Base-by-base conservation (phyloP, 2,797 vertebrate genomes). In the Ptychadena robeensis region DNA sequence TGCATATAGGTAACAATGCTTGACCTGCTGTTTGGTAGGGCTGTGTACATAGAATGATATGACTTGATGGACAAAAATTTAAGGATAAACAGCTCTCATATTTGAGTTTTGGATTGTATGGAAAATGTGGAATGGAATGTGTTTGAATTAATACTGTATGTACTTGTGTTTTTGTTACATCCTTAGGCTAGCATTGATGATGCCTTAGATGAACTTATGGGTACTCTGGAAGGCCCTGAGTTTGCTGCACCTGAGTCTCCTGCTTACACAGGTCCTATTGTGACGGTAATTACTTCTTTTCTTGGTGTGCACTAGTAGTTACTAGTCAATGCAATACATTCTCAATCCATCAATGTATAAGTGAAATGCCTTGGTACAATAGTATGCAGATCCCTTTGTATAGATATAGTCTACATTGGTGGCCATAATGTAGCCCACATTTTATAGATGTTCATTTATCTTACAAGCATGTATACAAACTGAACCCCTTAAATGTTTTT, bases 131-230 rank as follows among this genome's bases (percentile, higher is more conserved):
- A n/a, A n/a, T n/a, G n/a, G n/a, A n/a, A n/a, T n/a, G n/a, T n/a
- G n/a, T n/a, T n/a, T n/a, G n/a, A n/a, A n/a, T n/a, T n/a, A n/a
- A n/a, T n/a, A n/a, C n/a, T n/a, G 1, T 12, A 11, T 27, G 27
- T 61, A 61, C 10, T 25, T 28, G 10, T 28, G 10, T 27, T 37
- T 25, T 75, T 88, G 91, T 64, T 27, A 61, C 28, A 25, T 61
- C 7, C 59, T 61, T 9, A 94, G 93, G 83, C 87, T 87, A 72
- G 0, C 34, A 85, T 90, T 86, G 90, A 93, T 78, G 80, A 87
- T 28, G 93, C 92, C 27, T 87, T 94, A 73, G 93, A 94, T 30
- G 90, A 89, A 86, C 85, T 95, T 14, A 87, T 94, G 88, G 91
- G 90, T 67, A 92, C 89, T 0, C 89, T 95, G 8, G 92, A 89